These are phyloP conservation scores for Hypocryptadius cinnamomeus DNA, from an alignment of 2,113 vertebrate species.

Conservation along the genomic window DNA sequence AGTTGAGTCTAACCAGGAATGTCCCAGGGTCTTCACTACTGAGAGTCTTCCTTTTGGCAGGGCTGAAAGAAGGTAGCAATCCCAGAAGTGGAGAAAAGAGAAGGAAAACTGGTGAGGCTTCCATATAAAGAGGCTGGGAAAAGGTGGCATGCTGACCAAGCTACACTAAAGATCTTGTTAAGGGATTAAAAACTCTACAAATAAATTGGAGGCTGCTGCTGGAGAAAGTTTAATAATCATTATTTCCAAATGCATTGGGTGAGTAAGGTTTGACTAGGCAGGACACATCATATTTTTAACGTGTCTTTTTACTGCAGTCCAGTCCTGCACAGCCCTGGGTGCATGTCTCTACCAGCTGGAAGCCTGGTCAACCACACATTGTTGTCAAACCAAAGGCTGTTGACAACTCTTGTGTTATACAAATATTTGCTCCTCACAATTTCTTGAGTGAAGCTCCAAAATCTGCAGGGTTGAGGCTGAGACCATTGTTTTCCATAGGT, in stretches of 20 bases:
- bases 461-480: neutral
- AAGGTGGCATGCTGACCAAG: neutral
- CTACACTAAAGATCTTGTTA: neutral
- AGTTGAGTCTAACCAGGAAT: neutral
- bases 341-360: neutral
- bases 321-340: neutral
- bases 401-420: neutral
- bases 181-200: neutral
- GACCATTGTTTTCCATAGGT: rapidly evolving
- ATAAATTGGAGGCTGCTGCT: neutral
- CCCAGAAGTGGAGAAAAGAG: neutral
- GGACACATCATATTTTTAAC: neutral
- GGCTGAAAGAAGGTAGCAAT: neutral
- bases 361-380: neutral
- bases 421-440: neutral
- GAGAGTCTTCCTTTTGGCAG: neutral
- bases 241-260: neutral
- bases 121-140: neutral
- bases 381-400: neutral
- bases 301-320: neutral
- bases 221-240: neutral
- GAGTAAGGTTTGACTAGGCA: neutral
- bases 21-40: neutral
- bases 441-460: neutral
- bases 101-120: neutral